phyloP scores from a whole-genome alignment of 2,888 invertebrate species.

The Agrochola circellaris region DNA sequence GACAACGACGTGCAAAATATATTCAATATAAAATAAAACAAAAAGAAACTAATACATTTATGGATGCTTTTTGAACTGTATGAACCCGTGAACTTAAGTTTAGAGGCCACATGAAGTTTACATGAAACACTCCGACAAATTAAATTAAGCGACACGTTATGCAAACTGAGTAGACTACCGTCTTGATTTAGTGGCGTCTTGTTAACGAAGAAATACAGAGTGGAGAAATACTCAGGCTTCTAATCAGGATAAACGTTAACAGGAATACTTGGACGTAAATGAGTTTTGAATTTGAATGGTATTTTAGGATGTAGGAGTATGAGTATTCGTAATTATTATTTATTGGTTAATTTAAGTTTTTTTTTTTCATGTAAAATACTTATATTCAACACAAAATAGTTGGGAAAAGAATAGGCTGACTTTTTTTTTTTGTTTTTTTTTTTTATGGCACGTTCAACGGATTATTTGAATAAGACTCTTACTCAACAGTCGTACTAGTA shows the following conservation, averaged over 20 bases:
- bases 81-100: slow-evolving; percentile 36
- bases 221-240: slow-evolving; percentile 15
- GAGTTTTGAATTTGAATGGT: slow-evolving; percentile 17
- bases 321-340: not conserved
- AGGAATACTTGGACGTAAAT: slow-evolving; percentile 32
- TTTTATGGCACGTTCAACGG: not conserved
- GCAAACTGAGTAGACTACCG: slow-evolving; percentile 27
- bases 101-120: slow-evolving; percentile 37
- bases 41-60: slow-evolving; percentile 12
- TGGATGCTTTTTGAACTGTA: slow-evolving; percentile 19
- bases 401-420: not conserved
- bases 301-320: not conserved
- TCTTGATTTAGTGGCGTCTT: slow-evolving; percentile 41
- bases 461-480: not conserved
- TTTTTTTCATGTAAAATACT: too few species aligned
- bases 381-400: not conserved
- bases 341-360: too few species aligned
- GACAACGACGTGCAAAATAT: not conserved
- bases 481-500: not conserved
- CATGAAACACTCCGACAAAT: slow-evolving; percentile 41
- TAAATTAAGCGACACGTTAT: slow-evolving; percentile 40
- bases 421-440: not conserved
- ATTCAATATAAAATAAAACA: not conserved
- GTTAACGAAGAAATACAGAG: slow-evolving; percentile 10
- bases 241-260: slow-evolving; percentile 42